Base-by-base conservation (phyloP, 1,140 invertebrate genomes). In the Thaumetopoea pityocampa region DNA sequence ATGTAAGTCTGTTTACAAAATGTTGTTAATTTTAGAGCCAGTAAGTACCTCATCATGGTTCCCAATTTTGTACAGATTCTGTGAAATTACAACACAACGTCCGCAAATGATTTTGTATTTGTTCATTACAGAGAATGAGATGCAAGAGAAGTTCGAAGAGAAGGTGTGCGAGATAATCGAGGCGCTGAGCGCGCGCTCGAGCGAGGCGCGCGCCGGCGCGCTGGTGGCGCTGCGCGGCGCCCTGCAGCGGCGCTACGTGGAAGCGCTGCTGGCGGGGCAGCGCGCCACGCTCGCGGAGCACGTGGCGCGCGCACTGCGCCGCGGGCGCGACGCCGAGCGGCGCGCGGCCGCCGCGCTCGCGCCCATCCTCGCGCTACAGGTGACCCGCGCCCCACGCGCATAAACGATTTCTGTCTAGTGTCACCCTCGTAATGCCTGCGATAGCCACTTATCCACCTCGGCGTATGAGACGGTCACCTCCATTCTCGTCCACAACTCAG, bases 131-230 rank as follows among this genome's bases (percentile, higher is more conserved):
- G 81, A 86, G 20, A 89, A 89, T 27, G 89, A 91, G 36, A 67
- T 88, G 5, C 78, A 86, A 30, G 96, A 98, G 67, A 89, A 92
- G 22, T 92, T 96, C 61, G 96, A 98, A 79, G 95, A 97, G 32
- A 96, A 96, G 78, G 82, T 98, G 8, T 88, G 90, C 11, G 94
- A 96, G 62, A 90, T 91, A 0, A 91, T 98, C 27, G 97, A 98
- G 70, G 92, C 92, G 14, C 83, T 96, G 4, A 90, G 90, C 1
- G 92, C 96, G 48, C 96, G 96, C 65, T 95, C 95, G 44, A 90
- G 92, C 1, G 94, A 95, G 51, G 92, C 91, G 3, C 88, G 97
- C 34, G 90, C 90, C 1, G 85, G 85, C 2, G 93, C 92, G 30
- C 87, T 97, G 12, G 90, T 92, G 33, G 83, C 89, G 1, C 87